phyloP scores from a whole-genome alignment of 2,888 invertebrate genomes.

The Drosophila antonietae region DNA sequence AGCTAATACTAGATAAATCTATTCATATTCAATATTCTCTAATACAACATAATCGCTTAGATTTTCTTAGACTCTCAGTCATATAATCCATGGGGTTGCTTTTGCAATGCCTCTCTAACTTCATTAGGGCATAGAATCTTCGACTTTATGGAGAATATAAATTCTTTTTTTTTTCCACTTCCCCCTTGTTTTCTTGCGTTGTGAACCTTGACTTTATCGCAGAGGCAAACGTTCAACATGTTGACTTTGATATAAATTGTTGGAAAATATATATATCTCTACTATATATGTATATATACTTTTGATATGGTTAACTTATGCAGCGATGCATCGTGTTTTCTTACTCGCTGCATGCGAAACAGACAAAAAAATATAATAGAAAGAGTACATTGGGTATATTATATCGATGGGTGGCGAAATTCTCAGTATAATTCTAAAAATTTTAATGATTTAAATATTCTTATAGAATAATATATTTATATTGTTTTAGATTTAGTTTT shows the following conservation, averaged over 20 bases:
- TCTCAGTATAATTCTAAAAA: background rate
- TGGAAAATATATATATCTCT: constrained; percentile 24
- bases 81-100: background rate
- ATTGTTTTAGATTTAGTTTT: too few relatives aligned
- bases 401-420: background rate
- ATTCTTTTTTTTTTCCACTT: background rate
- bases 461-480: too few relatives aligned
- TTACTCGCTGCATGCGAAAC: background rate
- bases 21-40: too few relatives aligned
- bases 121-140: background rate
- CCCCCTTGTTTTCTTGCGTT: background rate
- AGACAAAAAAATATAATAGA: background rate
- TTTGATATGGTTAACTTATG: constrained; percentile 54
- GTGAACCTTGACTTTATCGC: constrained; percentile 50
- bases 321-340: constrained; percentile 41
- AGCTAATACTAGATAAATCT: too few relatives aligned
- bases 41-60: background rate
- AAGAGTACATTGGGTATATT: background rate
- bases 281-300: constrained; percentile 6
- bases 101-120: background rate
- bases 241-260: constrained; percentile 62
- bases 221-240: constrained; percentile 24
- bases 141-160: background rate
- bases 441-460: too few relatives aligned
- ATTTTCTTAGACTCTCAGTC: background rate